A percentile compares a stretch with the other conserved stretches of the same genome.
These are phyloP conservation scores for Erpetoichthys calabaricus DNA, from an alignment of 2,797 vertebrate genomes.

Conservation along the genomic window DNA sequence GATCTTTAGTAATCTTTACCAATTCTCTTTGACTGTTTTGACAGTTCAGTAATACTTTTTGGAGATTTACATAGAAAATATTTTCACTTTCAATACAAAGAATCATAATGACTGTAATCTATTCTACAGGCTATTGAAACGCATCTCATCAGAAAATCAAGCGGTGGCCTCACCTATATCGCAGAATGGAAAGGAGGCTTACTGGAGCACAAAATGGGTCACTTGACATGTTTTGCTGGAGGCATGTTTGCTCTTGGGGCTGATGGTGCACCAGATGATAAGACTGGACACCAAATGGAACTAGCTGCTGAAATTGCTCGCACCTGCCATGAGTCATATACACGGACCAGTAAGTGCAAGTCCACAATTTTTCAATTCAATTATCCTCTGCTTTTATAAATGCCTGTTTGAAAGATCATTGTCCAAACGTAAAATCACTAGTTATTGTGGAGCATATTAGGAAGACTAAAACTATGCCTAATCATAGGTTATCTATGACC, in stretches of 20 bases:
- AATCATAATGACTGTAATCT: no score
- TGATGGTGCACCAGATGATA: conserved; percentile 65
- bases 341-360: conserved; percentile 66
- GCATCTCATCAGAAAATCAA: conserved; percentile 83
- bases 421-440: no score
- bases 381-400: no score
- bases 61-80: no score
- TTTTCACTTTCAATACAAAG: no score
- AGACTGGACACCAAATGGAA: conserved; percentile 81
- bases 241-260: conserved; percentile 95
- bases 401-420: no score
- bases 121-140: conserved; percentile 75
- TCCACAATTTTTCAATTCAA: not conserved
- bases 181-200: conserved; percentile 96
- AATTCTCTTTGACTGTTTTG: no score
- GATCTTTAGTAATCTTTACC: no score
- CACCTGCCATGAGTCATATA: conserved; percentile 89
- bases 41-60: no score
- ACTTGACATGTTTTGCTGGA: conserved; percentile 90
- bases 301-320: conserved; percentile 83
- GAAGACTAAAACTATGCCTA: no score
- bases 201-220: conserved; percentile 96
- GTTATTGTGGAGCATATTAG: no score
- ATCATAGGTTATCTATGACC: no score
- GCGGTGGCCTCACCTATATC: conserved; percentile 79